Base-by-base conservation (phyloP, 1,140 invertebrate species). In the Monomorium pharaonis region DNA sequence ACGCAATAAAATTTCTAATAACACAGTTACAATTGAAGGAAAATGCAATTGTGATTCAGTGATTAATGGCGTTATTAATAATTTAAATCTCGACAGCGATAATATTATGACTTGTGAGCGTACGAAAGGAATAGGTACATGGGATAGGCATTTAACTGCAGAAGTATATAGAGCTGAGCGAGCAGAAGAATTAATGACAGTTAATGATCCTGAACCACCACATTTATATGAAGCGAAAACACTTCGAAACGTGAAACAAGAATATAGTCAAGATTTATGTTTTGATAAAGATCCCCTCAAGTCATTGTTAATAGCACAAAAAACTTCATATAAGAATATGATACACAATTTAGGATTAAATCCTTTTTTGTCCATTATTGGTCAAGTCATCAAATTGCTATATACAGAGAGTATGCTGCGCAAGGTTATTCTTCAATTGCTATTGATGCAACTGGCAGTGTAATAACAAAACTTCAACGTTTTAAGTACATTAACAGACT, bases 41-140 rank as follows among this genome's bases (percentile, higher is more conserved):
- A 67, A 67, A 67, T 67, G 63, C 12, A 67, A 44, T 67, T 42
- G 33, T 67, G 33, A 33, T 2, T 67, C 10, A 21, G 9, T 21
- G 14, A 67, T 42, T 67, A 67, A 67, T 67, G 63, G 63, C 1
- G 12, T 67, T 67, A 67, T 67, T 67, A 5, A 65, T 65, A 67
- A 67, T 44, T 21, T 67, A 42, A 24, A 67, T 42, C n/a, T 67
- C 12, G 33, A 67, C 21, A 21, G 5, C 2, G 63, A 67, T 21
- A 67, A 42, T 42, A 21, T 67, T 24, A 67, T 65, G 62, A 5
- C 7, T 12, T 67, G 62, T 67, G 12, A 67, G 3, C 62, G 27
- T 37, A 67, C 63, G 7, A 67, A 67, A 67, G 33, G 33, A 65
- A 9, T 67, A 21, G 33, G 33, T 21, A 42, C 42, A 67, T 67